Base-by-base conservation (phyloP, 1,140 invertebrate species). In the Drosophila elegans region DNA sequence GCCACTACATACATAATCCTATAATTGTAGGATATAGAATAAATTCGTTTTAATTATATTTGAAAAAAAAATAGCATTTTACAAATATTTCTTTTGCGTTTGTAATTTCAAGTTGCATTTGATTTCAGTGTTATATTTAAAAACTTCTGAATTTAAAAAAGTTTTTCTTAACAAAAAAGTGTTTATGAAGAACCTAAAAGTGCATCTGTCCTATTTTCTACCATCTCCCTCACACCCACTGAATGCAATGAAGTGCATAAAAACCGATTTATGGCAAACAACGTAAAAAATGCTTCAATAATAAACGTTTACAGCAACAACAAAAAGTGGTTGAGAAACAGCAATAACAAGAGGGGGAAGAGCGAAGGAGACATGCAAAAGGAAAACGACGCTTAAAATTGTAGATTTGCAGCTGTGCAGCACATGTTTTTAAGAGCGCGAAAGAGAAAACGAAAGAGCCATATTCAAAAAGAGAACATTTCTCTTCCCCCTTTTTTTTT, bases 261-360 rank as follows among this genome's bases (percentile, higher is more conserved):
- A 88, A 89, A 88, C 83, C 83, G 83, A 86, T 86, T 86, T 86
- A 86, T 86, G 79, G 84, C 82, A 86, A 88, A 82, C 79, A 88
- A 83, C 79, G 83, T 86, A 86, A 86, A 52, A 86, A 86, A 83
- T 86, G 80, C 84, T 88, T 86, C 76, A 86, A 83, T 86, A 86
- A 86, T 83, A 86, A 88, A 83, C 84, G 84, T 79, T 86, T 74
- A 80, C 62, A 88, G 41, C 74, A 71, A 78, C 51, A 80, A 67
- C 52, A 69, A 53, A 82, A 82, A 86, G 81, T 85, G 83, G 81
- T 82, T 78, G 81, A 80, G 82, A 32, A 32, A 32, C 29, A 32
- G 59, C 46, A 74, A 49, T 42, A 59, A 63, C 25, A 71, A 68
- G 38, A 73, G 44, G 45, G 59, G 44, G 56, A 59, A 76, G 69